A percentile compares a stretch with the other conserved stretches of the same genome.
These are phyloP conservation scores for Zaprionus taronus DNA, from an alignment of 1,140 invertebrate genomes.

Conservation along the genomic window DNA sequence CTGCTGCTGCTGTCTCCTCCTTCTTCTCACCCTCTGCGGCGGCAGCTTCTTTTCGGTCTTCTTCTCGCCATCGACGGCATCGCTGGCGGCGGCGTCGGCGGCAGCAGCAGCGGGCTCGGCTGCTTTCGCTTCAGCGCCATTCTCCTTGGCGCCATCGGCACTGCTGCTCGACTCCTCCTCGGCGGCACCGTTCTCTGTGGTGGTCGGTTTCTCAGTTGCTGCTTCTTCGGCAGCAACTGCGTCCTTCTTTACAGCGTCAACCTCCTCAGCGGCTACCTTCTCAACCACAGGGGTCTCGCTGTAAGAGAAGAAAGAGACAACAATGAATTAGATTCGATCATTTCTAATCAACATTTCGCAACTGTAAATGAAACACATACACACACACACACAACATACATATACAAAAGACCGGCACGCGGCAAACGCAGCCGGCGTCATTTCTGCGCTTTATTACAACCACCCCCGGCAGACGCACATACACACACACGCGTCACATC, in stretches of 20 bases:
- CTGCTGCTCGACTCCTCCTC: constrained; percentile 65
- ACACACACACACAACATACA: constrained; percentile 17
- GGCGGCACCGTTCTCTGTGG: constrained; percentile 73
- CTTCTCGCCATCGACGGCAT: constrained; percentile 52
- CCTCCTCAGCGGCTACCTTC: constrained; percentile 80
- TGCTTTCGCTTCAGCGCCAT: constrained; percentile 29
- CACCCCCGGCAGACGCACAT: constrained; percentile 33
- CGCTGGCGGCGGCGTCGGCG: constrained; percentile 28
- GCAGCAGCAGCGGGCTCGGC: constrained; percentile 49
- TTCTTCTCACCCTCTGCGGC: constrained; percentile 41
- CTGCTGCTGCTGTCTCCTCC: constrained; percentile 20
- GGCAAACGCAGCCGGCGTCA: constrained; percentile 20
- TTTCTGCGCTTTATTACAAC: constrained; percentile 54
- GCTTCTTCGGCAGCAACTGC: constrained; percentile 62
- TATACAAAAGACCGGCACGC: constrained; percentile 29
- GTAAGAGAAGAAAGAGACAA: constrained; percentile 13
- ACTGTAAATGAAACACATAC: constrained; percentile 19
- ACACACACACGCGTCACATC: constrained; percentile 50
- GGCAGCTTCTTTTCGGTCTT: constrained; percentile 48
- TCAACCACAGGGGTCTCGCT: constrained; percentile 83
- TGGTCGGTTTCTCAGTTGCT: constrained; percentile 59
- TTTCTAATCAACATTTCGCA: constrained; percentile 16
- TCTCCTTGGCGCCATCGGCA: constrained; percentile 56
- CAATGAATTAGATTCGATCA: not conserved
- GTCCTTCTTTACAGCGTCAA: constrained; percentile 80